Evolutionary conservation across 2,888 invertebrate genomes (phyloP).

Genomic region (Clanis bilineata): DNA sequence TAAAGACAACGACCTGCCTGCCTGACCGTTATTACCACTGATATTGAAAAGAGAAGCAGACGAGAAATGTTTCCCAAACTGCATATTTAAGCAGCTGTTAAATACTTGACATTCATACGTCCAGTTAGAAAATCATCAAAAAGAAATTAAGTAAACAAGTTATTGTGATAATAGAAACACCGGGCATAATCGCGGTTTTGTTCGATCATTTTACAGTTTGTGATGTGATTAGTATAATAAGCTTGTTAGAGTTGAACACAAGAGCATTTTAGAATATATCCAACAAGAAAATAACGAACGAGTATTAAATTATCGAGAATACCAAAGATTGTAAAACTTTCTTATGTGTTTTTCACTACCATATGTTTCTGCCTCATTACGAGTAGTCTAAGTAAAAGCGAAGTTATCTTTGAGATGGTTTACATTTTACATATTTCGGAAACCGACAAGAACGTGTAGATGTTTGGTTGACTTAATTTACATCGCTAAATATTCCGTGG

Average conservation of each 20-base stretch:
- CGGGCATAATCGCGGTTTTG: neutral
- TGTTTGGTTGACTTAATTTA: neutral
- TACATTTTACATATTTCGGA: slow-evolving; percentile 3
- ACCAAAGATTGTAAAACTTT: slow-evolving; percentile 45
- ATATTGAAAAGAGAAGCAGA: slow-evolving; percentile 30
- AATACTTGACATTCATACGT: neutral
- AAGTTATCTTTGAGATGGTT: slow-evolving; percentile 12
- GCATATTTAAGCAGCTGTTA: neutral
- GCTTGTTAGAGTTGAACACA: neutral
- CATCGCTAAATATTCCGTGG: neutral
- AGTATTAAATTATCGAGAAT: slow-evolving; percentile 42
- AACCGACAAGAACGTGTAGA: neutral
- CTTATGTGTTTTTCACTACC: slow-evolving; percentile 32
- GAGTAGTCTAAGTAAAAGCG: slow-evolving; percentile 19
- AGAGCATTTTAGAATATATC: neutral
- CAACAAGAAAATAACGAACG: slow-evolving; percentile 29
- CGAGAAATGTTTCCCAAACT: neutral
- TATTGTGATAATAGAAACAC: neutral
- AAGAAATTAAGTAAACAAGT: neutral
- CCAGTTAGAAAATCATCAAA: neutral
- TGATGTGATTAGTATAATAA: slow-evolving; percentile 4
- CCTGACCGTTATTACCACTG: slow-evolving; percentile 35
- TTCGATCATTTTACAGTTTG: neutral
- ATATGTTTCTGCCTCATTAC: slow-evolving; percentile 38
- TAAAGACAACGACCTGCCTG: no score